These are phyloP conservation scores for Camponotus vicinus DNA, from an alignment of 1,140 invertebrate genomes.

Conservation along the genomic window DNA sequence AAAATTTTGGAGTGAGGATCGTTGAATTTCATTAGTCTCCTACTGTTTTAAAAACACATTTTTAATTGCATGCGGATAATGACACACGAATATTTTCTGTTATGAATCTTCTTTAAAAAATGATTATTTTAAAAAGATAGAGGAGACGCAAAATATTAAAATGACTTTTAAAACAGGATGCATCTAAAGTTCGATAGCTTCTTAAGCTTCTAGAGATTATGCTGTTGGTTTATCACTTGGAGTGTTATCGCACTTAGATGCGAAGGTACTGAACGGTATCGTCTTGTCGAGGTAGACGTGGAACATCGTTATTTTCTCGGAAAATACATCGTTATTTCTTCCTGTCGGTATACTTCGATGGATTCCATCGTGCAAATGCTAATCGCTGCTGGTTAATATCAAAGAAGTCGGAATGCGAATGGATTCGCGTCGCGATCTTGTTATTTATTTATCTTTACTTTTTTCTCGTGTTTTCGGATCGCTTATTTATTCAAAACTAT, in stretches of 20 bases:
- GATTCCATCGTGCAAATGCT: slow-evolving; percentile 44
- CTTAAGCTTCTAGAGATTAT: slow-evolving; percentile 6
- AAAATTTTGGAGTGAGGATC: not conserved
- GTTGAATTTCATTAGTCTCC: not conserved
- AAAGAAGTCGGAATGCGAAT: slow-evolving; percentile 12
- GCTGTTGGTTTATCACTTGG: slow-evolving; percentile 53
- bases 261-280: slow-evolving; percentile 37
- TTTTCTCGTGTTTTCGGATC: not conserved
- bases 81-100: not conserved
- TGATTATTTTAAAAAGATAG: slow-evolving; percentile 19
- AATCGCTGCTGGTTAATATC: slow-evolving; percentile 31
- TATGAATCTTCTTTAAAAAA: not conserved
- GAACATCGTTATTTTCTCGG: slow-evolving; percentile 53
- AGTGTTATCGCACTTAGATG: slow-evolving; percentile 56
- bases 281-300: slow-evolving; percentile 40
- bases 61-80: not conserved
- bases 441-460: slow-evolving; percentile 56
- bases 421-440: not conserved
- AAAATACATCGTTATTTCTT: slow-evolving; percentile 53
- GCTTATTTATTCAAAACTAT: slow-evolving; percentile 59
- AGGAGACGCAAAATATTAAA: not conserved
- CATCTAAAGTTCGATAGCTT: slow-evolving; percentile 44
- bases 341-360: not conserved
- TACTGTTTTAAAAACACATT: slow-evolving; percentile 2
- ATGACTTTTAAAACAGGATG: slow-evolving; percentile 23